Evolutionary conservation across 1,140 invertebrate genomes (phyloP), one percentile per base, ranked within the genome.

Genomic region (Uloborus diversus): DNA sequence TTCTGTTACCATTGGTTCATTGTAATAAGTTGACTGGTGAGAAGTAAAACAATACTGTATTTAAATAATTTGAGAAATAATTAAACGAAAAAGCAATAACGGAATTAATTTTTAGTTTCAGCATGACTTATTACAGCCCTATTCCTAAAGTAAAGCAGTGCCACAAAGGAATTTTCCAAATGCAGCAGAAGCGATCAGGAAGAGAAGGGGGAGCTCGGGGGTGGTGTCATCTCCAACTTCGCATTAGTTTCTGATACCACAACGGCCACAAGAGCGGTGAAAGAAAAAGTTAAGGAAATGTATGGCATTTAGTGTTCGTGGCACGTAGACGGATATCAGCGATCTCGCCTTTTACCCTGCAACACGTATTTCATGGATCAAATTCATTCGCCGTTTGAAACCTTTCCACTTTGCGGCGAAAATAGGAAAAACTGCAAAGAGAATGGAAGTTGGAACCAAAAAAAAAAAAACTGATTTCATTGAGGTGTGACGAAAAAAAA

Each of bases 301-400:
- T 75, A 75, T 75, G 28, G 53, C 59, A 62, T 42, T 75, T 62
- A 75, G 57, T 27, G 70, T 75, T 75, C 70, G 14, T 9, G 57
- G 70, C 70, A 75, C 70, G 70, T 75, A 25, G 28, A 20, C 28
- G 56, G 30, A 59, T 75, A 71, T 71, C 69, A 71, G 69, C 56
- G 56, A 71, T 71, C 69, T 56, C 47, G 37, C 33, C 33, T 53
- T 42, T 25, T 9, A 9, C 65, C n/a, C n/a, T n/a, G n/a, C 28
- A 5, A 49, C 69, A 33, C 70, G 56, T 75, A 61, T 75, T 75
- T 75, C 64, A 75, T 59, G 64, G 70, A 75, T 75, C 70, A 75
- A 64, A 75, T 75, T 59, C 33, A 70, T 70, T 70, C 70, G 35
- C 57, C 70, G n/a, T n/a, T 75, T 75, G 70, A 75, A 75, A 75